Conservation (phyloP, 2,888 invertebrate species). For the Acronicta alni region DNA sequence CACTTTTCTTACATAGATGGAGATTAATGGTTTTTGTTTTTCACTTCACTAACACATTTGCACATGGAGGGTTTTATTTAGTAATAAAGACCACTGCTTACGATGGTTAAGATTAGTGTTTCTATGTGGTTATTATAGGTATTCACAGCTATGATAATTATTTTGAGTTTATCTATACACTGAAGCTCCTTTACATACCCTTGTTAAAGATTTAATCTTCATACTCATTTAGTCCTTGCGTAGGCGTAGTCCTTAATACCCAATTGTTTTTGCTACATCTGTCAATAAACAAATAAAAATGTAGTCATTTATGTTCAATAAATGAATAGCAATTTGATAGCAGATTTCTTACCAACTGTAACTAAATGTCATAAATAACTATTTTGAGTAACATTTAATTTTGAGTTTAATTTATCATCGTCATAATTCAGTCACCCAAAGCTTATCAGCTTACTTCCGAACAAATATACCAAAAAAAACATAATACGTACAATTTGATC, state of each 20-base stretch:
- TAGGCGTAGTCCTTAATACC: too few relatives aligned
- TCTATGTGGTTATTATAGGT: slow-evolving; percentile 1
- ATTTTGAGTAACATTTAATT: neutral
- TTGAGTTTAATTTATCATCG: neutral
- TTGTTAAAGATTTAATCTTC: slow-evolving; percentile 1
- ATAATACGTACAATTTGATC: neutral
- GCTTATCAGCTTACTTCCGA: neutral
- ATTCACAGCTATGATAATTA: neutral
- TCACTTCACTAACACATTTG: slow-evolving; percentile 10
- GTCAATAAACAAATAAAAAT: too few relatives aligned
- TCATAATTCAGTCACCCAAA: too few relatives aligned
- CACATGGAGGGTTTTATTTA: too few relatives aligned
- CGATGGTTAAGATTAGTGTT: neutral
- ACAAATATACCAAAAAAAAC: slow-evolving; percentile 3
- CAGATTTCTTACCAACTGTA: too few relatives aligned
- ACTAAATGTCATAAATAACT: too few relatives aligned
- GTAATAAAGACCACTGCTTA: neutral
- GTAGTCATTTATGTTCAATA: too few relatives aligned
- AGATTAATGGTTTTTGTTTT: neutral
- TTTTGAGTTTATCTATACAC: neutral
- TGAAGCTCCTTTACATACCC: slow-evolving; percentile 23
- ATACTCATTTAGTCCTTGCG: too few relatives aligned
- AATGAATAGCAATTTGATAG: too few relatives aligned
- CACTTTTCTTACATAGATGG: slow-evolving; percentile 26
- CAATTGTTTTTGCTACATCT: too few relatives aligned